A percentile compares a stretch with the other conserved stretches of the same genome.
Conservation (phyloP, 2,797 vertebrate species). For the Thunnus albacares region DNA sequence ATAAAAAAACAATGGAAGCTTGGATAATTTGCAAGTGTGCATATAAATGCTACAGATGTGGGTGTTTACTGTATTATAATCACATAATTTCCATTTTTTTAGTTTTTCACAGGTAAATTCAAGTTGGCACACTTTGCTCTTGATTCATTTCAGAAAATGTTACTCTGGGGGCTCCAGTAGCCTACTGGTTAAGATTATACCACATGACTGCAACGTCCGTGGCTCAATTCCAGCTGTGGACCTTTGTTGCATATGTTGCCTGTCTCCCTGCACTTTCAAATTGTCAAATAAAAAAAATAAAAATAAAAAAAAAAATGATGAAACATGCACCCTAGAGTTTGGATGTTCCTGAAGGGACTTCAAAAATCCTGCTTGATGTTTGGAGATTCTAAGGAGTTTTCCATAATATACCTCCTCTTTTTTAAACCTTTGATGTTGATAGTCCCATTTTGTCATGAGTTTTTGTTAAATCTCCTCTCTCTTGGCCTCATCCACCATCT, state of each 20-base stretch:
- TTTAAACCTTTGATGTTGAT: no score
- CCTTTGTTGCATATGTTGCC: not conserved
- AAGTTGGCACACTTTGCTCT: no score
- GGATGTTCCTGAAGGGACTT: not conserved
- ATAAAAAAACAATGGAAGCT: not conserved
- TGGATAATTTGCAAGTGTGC: not conserved
- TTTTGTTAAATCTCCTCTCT: constrained; percentile 12
- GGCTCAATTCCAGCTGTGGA: no score
- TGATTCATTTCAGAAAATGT: no score
- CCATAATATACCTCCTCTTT: not conserved
- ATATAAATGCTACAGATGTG: constrained; percentile 5
- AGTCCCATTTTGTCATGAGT: not conserved
- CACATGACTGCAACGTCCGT: no score
- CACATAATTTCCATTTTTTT: not conserved
- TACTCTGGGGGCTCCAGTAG: no score
- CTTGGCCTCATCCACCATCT: not conserved
- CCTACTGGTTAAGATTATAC: no score
- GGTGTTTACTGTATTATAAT: not conserved
- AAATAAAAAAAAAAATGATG: no score
- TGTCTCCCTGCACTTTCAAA: no score
- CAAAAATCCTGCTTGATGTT: not conserved
- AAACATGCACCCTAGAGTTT: no score
- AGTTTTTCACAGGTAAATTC: no score
- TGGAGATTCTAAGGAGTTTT: not conserved
- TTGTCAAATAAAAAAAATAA: no score